These are phyloP conservation scores for Drosophila paranaensis DNA, from an alignment of 2,888 invertebrate genomes.

Conservation along the genomic window DNA sequence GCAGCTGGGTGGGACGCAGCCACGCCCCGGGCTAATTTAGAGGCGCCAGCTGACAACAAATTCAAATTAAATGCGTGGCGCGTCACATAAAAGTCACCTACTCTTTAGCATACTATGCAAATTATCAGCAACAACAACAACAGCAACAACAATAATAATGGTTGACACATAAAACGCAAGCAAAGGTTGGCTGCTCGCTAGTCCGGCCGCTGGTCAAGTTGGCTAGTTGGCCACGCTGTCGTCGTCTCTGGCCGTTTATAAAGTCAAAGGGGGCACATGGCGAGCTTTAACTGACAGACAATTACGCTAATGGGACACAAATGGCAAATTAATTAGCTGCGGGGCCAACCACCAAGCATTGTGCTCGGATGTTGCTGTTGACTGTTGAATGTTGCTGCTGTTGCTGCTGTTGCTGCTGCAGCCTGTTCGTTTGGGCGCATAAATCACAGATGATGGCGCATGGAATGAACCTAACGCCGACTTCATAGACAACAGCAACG, in stretches of 20 bases:
- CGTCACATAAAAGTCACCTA: conserved; percentile 61
- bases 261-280: conserved; percentile 74
- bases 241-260: conserved; percentile 45
- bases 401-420: conserved; percentile 12
- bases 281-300: conserved; percentile 75
- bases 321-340: conserved; percentile 80
- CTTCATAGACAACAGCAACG: conserved; percentile 20
- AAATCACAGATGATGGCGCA: conserved; percentile 51
- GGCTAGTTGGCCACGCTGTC: conserved; percentile 49
- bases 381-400: conserved; percentile 17
- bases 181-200: conserved; percentile 65
- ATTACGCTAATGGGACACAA: conserved; percentile 81
- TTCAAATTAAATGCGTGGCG: conserved; percentile 62
- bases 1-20: conserved; percentile 17
- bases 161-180: conserved; percentile 74
- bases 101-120: conserved; percentile 65
- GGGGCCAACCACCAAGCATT: conserved; percentile 58
- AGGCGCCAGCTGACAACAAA: conserved; percentile 64
- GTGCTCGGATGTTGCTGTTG: conserved; percentile 23
- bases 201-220: conserved; percentile 36
- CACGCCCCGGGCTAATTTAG: conserved; percentile 53
- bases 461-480: conserved; percentile 41
- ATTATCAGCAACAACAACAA: conserved; percentile 53
- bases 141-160: conserved; percentile 47
- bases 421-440: conserved; percentile 40